Percentiles rank a stretch among this genome's conserved stretches.
Evolutionary conservation across 1,140 invertebrate genomes (phyloP).

Genomic region (Caenorhabditis inopinata): DNA sequence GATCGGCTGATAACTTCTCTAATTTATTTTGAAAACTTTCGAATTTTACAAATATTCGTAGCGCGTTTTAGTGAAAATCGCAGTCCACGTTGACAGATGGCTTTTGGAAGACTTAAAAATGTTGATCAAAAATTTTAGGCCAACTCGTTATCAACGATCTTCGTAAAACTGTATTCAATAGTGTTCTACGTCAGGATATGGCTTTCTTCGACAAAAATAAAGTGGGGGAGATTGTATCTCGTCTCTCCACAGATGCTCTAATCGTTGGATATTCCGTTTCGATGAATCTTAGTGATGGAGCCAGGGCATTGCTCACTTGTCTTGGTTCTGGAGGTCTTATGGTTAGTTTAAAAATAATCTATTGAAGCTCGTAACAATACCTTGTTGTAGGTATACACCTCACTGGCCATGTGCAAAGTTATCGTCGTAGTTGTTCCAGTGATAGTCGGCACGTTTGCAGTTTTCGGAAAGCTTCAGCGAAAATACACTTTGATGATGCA

Average conservation of each 20-base stretch:
- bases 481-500: conserved; percentile 82
- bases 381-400: conserved; percentile 75
- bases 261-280: conserved; percentile 88
- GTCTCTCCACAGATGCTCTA: conserved; percentile 83
- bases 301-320: conserved; percentile 82
- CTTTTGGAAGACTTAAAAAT: background rate
- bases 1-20: too few relatives aligned
- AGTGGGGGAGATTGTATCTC: conserved; percentile 91
- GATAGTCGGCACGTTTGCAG: conserved; percentile 79
- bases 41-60: too few relatives aligned
- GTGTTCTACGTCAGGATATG: conserved; percentile 85
- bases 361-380: background rate
- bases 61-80: conserved; percentile 13
- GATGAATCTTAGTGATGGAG: conserved; percentile 88
- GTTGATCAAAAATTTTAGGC: conserved; percentile 70
- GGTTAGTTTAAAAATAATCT: conserved; percentile 70
- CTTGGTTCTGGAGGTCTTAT: conserved; percentile 85
- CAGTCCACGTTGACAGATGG: too few relatives aligned
- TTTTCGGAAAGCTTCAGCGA: conserved; percentile 84
- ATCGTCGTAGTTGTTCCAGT: conserved; percentile 84
- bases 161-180: conserved; percentile 78
- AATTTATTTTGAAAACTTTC: too few relatives aligned
- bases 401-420: conserved; percentile 80
- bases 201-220: conserved; percentile 88
- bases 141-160: conserved; percentile 82